Conservation (phyloP, 2,113 vertebrate genomes). For the Cromileptes altivelis region DNA sequence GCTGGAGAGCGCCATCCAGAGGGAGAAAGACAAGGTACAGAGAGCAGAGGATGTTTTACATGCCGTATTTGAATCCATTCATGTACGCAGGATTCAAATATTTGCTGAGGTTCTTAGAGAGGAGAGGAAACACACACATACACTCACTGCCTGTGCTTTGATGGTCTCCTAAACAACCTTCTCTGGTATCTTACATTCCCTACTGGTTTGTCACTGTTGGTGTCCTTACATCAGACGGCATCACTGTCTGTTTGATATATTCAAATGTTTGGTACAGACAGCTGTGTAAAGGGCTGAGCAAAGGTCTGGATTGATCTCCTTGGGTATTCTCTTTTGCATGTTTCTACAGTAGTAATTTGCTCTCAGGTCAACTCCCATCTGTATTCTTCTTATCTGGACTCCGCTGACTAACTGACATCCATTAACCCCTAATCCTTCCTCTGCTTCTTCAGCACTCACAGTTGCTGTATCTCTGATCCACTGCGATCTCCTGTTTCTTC, state of each 20-base stretch:
- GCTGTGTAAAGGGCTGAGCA: neutral
- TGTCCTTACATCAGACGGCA: neutral
- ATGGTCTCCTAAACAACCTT: conserved; percentile 21
- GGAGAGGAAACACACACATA: conserved; percentile 23
- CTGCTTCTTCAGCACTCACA: conserved; percentile 44
- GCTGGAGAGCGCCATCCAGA: conserved; percentile 90
- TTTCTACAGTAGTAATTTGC: neutral
- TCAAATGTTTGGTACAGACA: neutral
- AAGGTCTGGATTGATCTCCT: conserved; percentile 9
- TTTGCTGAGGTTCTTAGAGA: neutral
- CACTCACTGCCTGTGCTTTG: conserved; percentile 46
- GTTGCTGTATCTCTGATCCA: neutral
- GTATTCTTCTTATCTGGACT: conserved; percentile 19
- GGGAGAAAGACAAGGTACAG: conserved; percentile 94
- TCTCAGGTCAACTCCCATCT: neutral
- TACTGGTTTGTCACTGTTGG: conserved; percentile 8
- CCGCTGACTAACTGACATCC: conserved; percentile 41
- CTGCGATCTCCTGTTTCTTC: neutral
- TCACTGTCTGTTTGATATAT: neutral
- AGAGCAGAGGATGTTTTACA: neutral
- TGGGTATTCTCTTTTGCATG: conserved; percentile 41
- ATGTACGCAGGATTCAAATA: neutral
- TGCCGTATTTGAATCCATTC: conserved; percentile 3
- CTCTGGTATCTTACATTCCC: conserved; percentile 32
- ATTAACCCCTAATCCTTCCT: conserved; percentile 53